These are phyloP conservation scores for Lasioglossum calceatum DNA, from an alignment of 2,888 invertebrate genomes.

Conservation along the genomic window DNA sequence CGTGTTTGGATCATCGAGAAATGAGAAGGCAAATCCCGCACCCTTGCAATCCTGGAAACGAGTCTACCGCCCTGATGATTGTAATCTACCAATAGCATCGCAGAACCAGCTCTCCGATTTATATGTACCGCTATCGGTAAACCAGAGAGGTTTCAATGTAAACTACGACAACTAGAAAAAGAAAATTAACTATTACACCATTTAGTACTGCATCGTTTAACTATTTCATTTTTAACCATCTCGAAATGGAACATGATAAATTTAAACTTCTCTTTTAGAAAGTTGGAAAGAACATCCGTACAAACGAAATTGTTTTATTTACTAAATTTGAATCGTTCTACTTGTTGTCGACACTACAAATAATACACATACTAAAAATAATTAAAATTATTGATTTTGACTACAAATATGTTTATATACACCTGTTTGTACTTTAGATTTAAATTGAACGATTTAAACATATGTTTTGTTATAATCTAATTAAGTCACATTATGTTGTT, in stretches of 20 bases:
- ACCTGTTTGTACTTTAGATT: background rate
- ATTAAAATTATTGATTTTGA: too few relatives aligned
- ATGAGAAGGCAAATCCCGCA: too few relatives aligned
- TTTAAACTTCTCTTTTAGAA: background rate
- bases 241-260: background rate
- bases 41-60: too few relatives aligned
- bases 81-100: background rate
- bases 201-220: background rate
- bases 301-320: background rate
- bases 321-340: background rate
- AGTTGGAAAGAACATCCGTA: background rate
- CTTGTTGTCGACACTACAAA: background rate
- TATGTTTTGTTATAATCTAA: background rate
- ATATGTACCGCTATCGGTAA: too few relatives aligned
- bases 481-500: background rate
- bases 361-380: too few relatives aligned
- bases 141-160: background rate
- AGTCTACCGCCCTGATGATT: background rate
- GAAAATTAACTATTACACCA: too few relatives aligned
- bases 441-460: background rate
- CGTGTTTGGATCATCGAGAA: too few relatives aligned
- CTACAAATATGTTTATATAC: background rate
- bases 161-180: background rate
- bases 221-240: background rate
- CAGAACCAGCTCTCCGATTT: too few relatives aligned